Evolutionary conservation across 2,888 invertebrate species (phyloP).

Genomic region (Macrosiphum euphorbiae): DNA sequence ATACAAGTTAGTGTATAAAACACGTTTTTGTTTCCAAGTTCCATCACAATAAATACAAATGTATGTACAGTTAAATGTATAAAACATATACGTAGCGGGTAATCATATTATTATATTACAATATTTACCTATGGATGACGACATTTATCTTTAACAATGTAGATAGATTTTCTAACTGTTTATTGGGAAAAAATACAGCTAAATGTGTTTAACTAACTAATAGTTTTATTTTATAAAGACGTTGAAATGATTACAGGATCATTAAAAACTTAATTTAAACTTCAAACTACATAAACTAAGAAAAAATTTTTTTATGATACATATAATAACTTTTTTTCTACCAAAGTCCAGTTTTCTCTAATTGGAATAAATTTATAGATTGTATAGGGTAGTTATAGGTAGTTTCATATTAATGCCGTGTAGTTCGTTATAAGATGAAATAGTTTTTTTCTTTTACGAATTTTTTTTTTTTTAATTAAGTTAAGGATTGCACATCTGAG

Average conservation of each 20-base stretch:
- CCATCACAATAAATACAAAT: neutral
- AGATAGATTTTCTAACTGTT: neutral
- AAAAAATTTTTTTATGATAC: neutral
- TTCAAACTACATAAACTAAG: neutral
- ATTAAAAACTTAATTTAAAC: neutral
- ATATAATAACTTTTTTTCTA: neutral
- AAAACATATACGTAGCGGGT: neutral
- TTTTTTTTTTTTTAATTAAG: too few species aligned
- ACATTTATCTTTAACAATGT: neutral
- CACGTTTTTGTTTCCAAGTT: neutral
- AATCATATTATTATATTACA: neutral
- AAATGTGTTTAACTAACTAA: neutral
- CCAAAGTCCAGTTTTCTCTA: neutral
- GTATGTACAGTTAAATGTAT: neutral
- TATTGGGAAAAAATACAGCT: neutral
- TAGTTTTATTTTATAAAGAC: neutral
- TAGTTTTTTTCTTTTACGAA: neutral
- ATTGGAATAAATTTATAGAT: neutral
- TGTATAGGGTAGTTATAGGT: neutral
- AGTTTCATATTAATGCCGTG: neutral
- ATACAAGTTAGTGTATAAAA: neutral
- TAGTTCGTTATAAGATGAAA: neutral
- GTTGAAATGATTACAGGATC: neutral
- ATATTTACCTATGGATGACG: neutral
- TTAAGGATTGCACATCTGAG: too few species aligned